These are phyloP conservation scores for Heliconius himera DNA, from an alignment of 1,140 invertebrate species.

Conservation along the genomic window DNA sequence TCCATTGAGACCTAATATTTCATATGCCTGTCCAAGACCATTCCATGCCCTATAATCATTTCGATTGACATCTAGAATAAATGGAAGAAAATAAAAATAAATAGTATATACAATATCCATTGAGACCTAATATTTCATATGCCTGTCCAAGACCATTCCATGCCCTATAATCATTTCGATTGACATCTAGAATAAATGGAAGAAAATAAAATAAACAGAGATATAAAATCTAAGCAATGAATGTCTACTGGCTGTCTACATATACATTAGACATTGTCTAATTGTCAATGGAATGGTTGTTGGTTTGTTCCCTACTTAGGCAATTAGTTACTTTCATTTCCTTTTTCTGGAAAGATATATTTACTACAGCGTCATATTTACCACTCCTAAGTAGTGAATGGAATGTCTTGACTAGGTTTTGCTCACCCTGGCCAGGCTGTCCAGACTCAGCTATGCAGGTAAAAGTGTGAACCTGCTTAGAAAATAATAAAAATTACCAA, in stretches of 20 bases:
- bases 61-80: constrained; percentile 92
- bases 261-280: no score
- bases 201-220: constrained; percentile 11
- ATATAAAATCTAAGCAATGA: not conserved
- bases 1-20: constrained; percentile 97
- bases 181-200: constrained; percentile 88
- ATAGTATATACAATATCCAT: constrained; percentile 97
- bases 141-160: constrained; percentile 99
- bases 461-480: no score
- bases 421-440: no score
- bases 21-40: constrained; percentile 98
- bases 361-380: no score
- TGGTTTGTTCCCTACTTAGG: not conserved
- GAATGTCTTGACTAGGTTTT: no score
- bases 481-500: constrained; percentile 84
- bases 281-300: not conserved
- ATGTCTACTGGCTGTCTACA: not conserved
- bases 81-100: constrained; percentile 69
- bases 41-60: constrained; percentile 99
- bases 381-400: not conserved
- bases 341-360: no score
- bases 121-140: constrained; percentile 99
- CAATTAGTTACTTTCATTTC: no score
- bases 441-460: no score
- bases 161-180: constrained; percentile 95